Evolutionary conservation across 2,888 invertebrate species (phyloP).

Genomic region (Diarsia dahlii): DNA sequence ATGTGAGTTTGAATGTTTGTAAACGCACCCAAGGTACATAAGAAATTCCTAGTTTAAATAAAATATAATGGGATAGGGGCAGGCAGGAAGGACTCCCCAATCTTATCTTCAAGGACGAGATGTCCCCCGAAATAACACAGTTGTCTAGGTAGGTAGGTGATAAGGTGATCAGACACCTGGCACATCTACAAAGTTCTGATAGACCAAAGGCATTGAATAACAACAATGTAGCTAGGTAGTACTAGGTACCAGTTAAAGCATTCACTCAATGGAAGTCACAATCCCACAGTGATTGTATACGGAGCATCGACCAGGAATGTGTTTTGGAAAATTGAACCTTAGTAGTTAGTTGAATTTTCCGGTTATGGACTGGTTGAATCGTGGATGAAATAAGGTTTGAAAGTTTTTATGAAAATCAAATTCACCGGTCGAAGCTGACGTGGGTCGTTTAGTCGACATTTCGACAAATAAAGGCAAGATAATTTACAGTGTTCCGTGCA

Average conservation of each 20-base stretch:
- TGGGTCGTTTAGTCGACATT: background rate
- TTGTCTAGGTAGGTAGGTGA: background rate
- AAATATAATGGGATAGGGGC: too few relatives aligned
- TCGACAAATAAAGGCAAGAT: background rate
- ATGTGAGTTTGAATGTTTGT: too few relatives aligned
- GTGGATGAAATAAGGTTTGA: too few relatives aligned
- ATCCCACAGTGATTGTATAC: constrained; percentile 51
- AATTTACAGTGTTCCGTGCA: background rate
- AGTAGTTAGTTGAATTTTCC: too few relatives aligned
- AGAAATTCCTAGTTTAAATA: too few relatives aligned
- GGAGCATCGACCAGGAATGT: background rate
- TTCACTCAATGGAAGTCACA: constrained; percentile 31
- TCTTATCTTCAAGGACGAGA: background rate
- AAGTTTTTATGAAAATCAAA: too few relatives aligned
- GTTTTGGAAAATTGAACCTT: too few relatives aligned
- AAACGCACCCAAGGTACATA: too few relatives aligned
- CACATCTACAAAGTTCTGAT: background rate
- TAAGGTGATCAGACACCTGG: background rate
- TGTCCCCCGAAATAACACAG: background rate
- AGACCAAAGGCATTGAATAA: background rate
- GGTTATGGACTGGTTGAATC: too few relatives aligned
- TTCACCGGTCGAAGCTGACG: background rate
- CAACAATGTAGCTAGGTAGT: background rate
- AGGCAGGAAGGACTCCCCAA: too few relatives aligned
- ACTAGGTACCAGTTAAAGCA: background rate